Evolutionary conservation across 1,140 invertebrate genomes (phyloP), one percentile per base, ranked within the genome.

Genomic region (Phymorhynchus buccinoides): DNA sequence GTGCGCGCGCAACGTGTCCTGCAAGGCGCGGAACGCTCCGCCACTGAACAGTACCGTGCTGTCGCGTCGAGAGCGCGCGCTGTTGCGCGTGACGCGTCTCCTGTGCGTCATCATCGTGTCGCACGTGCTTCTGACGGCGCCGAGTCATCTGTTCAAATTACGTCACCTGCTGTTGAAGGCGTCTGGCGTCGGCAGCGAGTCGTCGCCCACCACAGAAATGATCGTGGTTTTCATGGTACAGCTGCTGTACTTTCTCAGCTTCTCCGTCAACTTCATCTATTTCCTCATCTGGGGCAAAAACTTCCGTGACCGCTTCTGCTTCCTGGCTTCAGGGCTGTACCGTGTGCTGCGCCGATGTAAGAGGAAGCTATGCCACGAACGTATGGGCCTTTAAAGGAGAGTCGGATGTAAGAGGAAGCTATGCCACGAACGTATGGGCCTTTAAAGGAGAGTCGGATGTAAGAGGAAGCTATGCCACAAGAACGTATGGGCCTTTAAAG

Each of bases 281-380:
- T 97, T 97, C 92, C 96, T 96, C 89, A 94, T 96, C 84, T 96
- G 95, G 89, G 96, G 96, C 1, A 95, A 96, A 90, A 97, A 97
- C 94, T 97, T 97, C 92, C 94, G 96, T 42, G 94, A 94, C 86
- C 95, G 68, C 16, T 48, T 87, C 27, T 77, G 39, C 41, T 37
- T 22, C 75, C 37, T 78, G 75, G 41, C 14, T 27, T 18, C 7
- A 9, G 30, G 30, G 7, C 37, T 78, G 12, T 78, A 42, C 39
- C 30, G 35, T 6, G 27, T 39, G 37, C 27, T 78, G 75, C 18
- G 75, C 27, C 75, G 75, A 16, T 78, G 75, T 27, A 37, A 39
- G 3, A 14, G 39, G 68, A 71, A 71, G 27, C 35, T 71, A 32
- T 71, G 32, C 68, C 68, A 12, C 12, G 68, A 32, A 32, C 30